Evolutionary conservation across 2,888 invertebrate species (phyloP).

Genomic region (Molorchus minor): DNA sequence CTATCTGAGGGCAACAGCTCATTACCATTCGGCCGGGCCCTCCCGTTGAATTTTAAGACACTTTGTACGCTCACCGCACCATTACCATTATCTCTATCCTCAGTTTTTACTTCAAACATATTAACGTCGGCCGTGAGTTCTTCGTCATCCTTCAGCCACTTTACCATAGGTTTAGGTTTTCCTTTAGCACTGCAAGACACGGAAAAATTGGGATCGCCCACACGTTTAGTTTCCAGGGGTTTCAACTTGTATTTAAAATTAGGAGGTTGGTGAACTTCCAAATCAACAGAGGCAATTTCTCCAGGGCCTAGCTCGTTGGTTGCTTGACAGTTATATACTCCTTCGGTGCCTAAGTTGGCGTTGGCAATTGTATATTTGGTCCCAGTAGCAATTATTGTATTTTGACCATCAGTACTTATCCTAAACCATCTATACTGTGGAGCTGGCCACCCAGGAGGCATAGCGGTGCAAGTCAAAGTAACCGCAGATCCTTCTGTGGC

Average conservation of each 20-base stretch:
- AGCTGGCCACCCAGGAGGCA: constrained; percentile 92
- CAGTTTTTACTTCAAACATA: constrained; percentile 83
- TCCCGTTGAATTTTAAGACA: constrained; percentile 81
- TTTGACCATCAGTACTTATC: constrained; percentile 73
- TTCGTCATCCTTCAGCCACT: constrained; percentile 86
- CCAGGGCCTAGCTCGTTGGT: constrained; percentile 90
- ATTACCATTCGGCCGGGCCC: constrained; percentile 78
- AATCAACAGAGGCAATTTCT: constrained; percentile 81
- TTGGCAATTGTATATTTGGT: constrained; percentile 86
- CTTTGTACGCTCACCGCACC: constrained; percentile 85
- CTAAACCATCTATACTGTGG: constrained; percentile 92
- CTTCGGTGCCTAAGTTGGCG: constrained; percentile 86
- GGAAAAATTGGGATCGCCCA: constrained; percentile 81
- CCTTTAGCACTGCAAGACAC: constrained; percentile 88
- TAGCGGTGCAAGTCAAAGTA: constrained; percentile 85
- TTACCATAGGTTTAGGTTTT: constrained; percentile 84
- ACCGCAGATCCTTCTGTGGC: constrained; percentile 85
- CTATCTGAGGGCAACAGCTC: constrained; percentile 84
- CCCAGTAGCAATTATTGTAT: constrained; percentile 78
- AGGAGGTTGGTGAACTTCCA: constrained; percentile 90
- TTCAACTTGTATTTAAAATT: constrained; percentile 84
- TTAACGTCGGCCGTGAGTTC: constrained; percentile 81
- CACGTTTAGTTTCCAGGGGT: constrained; percentile 79
- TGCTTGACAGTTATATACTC: constrained; percentile 89
- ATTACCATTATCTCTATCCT: constrained; percentile 79